Base-by-base conservation (phyloP, 2,797 vertebrate genomes). In the Cichlasoma orientale region DNA sequence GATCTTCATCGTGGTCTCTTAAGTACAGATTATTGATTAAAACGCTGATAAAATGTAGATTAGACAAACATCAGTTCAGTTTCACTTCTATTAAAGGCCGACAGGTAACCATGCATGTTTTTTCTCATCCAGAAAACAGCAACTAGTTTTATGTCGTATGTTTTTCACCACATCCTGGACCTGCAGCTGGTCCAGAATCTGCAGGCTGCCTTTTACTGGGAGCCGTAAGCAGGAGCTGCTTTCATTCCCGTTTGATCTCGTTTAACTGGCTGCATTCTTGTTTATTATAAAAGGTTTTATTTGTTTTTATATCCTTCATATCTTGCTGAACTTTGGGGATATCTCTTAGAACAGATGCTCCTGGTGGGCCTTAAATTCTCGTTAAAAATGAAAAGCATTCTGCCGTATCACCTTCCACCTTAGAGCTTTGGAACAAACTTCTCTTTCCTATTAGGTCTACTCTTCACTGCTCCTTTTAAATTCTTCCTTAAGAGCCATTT, bases 231-330 rank as follows among this genome's bases (percentile, higher is more conserved):
- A 18, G 6, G 14, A 47, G 50, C 19, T 10, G 19, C 50, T 52
- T 52, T 52, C 19, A 52, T 9, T 41, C 38, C 38, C 12, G 5
- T 41, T 52, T 52, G 19, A 38, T 61, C 58, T 41, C 13, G 23
- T 61, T 61, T 41, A 38, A 16, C 3, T 44, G n/a, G 14, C 12
- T 16, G 23, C 1, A 23, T 61, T 38, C 14, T 0, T 44, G 12
- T 44, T 47, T 47, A 38, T 8, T 36, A 38, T 3, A 16, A 8
- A 23, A 23, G 2, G 58, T 36, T 41, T 41, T 61, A 13, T 23
- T 61, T 23, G n/a, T 38, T 23, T 61, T 61, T 52, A 8, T 41
- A 61, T 41, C 33, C 58, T 61, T 61, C 58, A 61, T 61, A 14
- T 44, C 41, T 44, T 23, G n/a, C 1, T 61, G 1, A 61, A 36